phyloP scores from a whole-genome alignment of 2,113 vertebrate species.

The Cacatua alba region DNA sequence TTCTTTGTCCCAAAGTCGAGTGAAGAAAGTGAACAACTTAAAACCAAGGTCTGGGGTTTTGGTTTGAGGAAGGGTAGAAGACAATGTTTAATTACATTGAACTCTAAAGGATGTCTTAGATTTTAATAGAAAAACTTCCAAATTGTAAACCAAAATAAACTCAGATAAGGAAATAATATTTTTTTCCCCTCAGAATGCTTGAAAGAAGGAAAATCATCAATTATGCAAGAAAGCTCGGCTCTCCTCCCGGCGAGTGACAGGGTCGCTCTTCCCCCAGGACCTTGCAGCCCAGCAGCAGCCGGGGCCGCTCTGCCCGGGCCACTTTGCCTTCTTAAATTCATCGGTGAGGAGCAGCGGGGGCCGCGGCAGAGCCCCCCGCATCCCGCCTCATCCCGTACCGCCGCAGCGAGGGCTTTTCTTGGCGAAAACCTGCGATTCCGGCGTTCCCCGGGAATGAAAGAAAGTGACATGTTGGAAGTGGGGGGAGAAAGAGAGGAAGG shows the following conservation, averaged over 20 bases:
- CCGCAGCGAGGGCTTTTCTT: not conserved
- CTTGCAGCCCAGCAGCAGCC: not conserved
- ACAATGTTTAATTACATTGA: not conserved
- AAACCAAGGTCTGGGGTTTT: not conserved
- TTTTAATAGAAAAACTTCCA: not conserved
- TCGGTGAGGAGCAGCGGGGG: not conserved
- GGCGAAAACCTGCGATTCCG: not conserved
- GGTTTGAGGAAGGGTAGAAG: not conserved
- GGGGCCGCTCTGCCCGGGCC: not conserved
- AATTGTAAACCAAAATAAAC: not conserved
- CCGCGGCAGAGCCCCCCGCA: not conserved
- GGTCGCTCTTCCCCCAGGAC: not conserved
- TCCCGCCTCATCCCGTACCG: not conserved
- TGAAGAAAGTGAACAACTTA: not conserved
- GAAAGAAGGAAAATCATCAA: not conserved
- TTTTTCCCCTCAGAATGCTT: not conserved
- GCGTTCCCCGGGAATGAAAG: not conserved
- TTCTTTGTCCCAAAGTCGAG: not conserved
- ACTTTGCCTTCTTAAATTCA: not conserved
- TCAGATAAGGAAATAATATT: not conserved
- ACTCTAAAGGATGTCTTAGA: not conserved
- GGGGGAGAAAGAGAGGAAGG: not conserved
- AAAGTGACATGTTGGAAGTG: conserved; percentile 4
- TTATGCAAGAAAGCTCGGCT: not conserved
- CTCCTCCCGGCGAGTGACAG: not conserved